These are phyloP conservation scores for Brassicogethes aeneus DNA, from an alignment of 2,888 invertebrate genomes.

Conservation along the genomic window DNA sequence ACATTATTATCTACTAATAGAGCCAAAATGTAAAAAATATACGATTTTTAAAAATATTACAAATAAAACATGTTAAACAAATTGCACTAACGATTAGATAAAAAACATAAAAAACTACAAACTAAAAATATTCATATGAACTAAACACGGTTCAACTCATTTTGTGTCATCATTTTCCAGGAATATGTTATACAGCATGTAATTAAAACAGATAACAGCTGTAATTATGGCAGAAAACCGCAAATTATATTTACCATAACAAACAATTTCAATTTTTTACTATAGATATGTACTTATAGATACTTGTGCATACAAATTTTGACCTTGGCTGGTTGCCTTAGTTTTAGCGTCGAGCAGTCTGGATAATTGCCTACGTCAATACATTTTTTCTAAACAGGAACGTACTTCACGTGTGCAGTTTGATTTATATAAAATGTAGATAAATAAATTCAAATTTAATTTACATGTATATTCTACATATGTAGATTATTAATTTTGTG, in stretches of 20 bases:
- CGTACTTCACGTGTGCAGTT: too few species aligned
- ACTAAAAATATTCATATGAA: background rate
- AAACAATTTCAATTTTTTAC: background rate
- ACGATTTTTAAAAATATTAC: too few species aligned
- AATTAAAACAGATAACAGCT: background rate
- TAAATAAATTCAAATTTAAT: too few species aligned
- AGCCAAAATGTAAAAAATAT: too few species aligned
- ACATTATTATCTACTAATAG: too few species aligned
- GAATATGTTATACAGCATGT: background rate
- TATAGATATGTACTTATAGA: too few species aligned
- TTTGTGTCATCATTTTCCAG: background rate
- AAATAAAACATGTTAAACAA: background rate
- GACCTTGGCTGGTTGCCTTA: background rate
- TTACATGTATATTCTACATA: too few species aligned
- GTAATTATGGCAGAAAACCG: background rate
- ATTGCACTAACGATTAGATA: background rate
- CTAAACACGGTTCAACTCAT: background rate
- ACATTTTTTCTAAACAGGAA: constrained; percentile 11
- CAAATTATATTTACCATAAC: background rate
- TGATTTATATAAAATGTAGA: too few species aligned
- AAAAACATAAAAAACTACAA: background rate
- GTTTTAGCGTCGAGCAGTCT: constrained; percentile 19
- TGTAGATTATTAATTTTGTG: too few species aligned
- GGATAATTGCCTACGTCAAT: constrained; percentile 14
- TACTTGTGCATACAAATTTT: too few species aligned